A percentile compares a stretch with the other conserved stretches of the same genome.
Conservation (phyloP, 2,888 invertebrate genomes). For the Dryocosmus kuriphilus region DNA sequence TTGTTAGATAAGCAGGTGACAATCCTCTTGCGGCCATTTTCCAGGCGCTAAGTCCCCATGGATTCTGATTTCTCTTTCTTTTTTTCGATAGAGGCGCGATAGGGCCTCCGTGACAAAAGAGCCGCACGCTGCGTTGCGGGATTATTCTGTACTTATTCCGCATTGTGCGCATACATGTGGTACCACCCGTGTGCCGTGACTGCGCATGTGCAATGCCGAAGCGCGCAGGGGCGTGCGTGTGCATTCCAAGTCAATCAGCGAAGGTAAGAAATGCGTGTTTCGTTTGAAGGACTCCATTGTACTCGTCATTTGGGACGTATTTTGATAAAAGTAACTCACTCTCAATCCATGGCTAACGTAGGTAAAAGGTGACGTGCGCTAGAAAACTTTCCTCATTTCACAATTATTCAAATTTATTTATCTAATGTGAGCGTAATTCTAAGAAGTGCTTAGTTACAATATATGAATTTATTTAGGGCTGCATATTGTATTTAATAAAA, state of each 20-base stretch:
- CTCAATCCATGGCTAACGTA: neutral
- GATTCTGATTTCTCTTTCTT: slow-evolving; percentile 52
- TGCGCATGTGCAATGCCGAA: slow-evolving; percentile 54
- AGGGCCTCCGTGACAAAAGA: slow-evolving; percentile 63
- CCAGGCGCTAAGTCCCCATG: slow-evolving; percentile 65
- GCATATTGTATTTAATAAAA: no score
- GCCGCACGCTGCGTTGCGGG: slow-evolving; percentile 67
- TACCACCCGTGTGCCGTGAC: slow-evolving; percentile 40
- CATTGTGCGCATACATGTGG: slow-evolving; percentile 47
- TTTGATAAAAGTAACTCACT: neutral
- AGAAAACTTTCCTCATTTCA: neutral
- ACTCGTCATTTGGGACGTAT: neutral
- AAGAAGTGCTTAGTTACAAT: neutral
- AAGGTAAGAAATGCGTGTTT: neutral
- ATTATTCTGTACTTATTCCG: slow-evolving; percentile 66
- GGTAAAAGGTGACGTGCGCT: neutral
- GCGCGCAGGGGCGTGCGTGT: slow-evolving; percentile 55
- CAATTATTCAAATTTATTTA: neutral
- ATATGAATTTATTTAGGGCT: no score
- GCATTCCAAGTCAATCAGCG: slow-evolving; percentile 57
- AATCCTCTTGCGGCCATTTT: slow-evolving; percentile 74
- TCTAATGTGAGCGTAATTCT: neutral
- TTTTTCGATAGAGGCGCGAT: slow-evolving; percentile 53
- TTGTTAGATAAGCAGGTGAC: slow-evolving; percentile 73
- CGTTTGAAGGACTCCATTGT: neutral